Evolutionary conservation across 2,888 invertebrate genomes (phyloP).

Genomic region (Cheilosia vernalis): DNA sequence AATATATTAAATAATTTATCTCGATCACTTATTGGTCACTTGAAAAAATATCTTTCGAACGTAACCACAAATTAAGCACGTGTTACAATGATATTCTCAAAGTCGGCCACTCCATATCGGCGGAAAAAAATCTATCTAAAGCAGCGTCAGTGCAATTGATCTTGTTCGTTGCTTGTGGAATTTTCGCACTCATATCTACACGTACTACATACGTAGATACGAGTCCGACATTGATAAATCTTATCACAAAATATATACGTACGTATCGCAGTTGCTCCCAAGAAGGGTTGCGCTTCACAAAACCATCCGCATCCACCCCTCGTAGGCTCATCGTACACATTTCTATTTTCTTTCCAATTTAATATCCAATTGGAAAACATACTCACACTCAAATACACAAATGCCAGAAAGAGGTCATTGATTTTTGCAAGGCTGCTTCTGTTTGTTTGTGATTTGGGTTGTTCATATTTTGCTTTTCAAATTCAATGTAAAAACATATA

Average conservation of each 20-base stretch:
- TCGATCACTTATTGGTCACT: slow-evolving; percentile 3
- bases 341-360: neutral
- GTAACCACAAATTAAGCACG: slow-evolving; percentile 44
- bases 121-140: slow-evolving; percentile 1
- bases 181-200: slow-evolving; percentile 11
- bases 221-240: slow-evolving; percentile 55
- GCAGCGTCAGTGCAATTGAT: slow-evolving; percentile 12
- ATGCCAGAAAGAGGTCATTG: slow-evolving; percentile 63
- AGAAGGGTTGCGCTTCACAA: slow-evolving; percentile 7
- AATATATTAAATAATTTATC: slow-evolving; percentile 6
- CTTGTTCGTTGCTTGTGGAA: neutral
- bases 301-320: slow-evolving; percentile 35
- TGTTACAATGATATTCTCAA: slow-evolving; percentile 28
- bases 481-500: slow-evolving; percentile 39
- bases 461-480: slow-evolving; percentile 5
- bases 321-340: neutral
- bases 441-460: slow-evolving; percentile 7
- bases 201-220: slow-evolving; percentile 1
- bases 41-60: slow-evolving; percentile 25
- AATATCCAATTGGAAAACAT: slow-evolving; percentile 9
- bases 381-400: neutral
- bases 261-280: neutral
- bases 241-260: slow-evolving; percentile 33
- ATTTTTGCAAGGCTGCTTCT: slow-evolving; percentile 57
- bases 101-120: neutral